Evolutionary conservation across 2,113 vertebrate species (phyloP).

Genomic region (Hirundichthys speculiger): DNA sequence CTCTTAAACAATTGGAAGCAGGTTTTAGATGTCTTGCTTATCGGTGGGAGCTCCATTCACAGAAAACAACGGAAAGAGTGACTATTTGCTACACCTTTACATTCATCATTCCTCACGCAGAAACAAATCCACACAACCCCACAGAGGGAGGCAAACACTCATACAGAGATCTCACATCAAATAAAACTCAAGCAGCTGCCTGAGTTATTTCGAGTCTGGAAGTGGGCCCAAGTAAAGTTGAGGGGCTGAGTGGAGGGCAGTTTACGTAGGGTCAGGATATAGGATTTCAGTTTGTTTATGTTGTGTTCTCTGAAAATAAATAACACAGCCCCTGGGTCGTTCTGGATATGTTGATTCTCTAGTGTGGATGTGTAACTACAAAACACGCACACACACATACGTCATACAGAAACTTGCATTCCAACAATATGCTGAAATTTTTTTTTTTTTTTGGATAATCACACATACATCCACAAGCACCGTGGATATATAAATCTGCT

Average conservation of each 20-base stretch:
- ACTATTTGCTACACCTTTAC: neutral
- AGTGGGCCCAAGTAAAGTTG: conserved; percentile 31
- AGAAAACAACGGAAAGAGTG: neutral
- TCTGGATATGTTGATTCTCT: neutral
- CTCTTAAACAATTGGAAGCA: too few species aligned
- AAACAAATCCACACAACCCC: neutral
- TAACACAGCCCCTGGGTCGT: conserved; percentile 6
- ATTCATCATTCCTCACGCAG: neutral
- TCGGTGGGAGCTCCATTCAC: too few species aligned
- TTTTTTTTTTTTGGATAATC: too few species aligned
- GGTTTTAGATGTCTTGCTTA: too few species aligned
- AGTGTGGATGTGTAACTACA: neutral
- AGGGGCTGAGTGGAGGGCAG: conserved; percentile 34
- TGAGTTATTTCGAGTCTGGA: conserved; percentile 60
- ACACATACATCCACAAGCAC: too few species aligned
- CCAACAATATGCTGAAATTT: too few species aligned
- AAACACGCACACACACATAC: neutral
- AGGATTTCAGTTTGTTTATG: conserved; percentile 65
- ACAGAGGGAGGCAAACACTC: neutral
- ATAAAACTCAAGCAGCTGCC: conserved; percentile 48
- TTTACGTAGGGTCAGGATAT: conserved; percentile 38
- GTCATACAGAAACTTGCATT: too few species aligned
- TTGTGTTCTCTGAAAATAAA: conserved; percentile 39
- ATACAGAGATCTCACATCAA: conserved; percentile 8
- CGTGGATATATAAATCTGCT: too few species aligned